phyloP scores from a whole-genome alignment of 1,140 invertebrate genomes.

The Eciton burchellii region DNA sequence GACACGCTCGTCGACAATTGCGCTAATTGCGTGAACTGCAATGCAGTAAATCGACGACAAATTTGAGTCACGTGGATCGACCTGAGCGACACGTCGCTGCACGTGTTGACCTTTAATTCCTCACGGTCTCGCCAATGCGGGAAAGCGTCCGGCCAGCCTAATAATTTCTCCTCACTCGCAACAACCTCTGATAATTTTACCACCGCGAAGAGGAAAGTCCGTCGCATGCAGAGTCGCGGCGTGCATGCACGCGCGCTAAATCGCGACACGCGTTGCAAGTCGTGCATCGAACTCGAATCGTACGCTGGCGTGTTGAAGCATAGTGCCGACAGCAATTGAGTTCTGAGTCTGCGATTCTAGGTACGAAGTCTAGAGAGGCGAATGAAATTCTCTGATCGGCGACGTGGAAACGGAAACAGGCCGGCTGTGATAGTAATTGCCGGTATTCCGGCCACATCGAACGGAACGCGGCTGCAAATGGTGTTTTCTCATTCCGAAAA shows the following conservation, averaged over 20 bases:
- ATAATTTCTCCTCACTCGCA: slow-evolving; percentile 24
- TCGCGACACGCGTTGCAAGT: slow-evolving; percentile 17
- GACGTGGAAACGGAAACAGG: not conserved
- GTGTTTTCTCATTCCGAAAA: not conserved
- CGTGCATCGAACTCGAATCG: slow-evolving; percentile 15
- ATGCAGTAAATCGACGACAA: slow-evolving; percentile 44
- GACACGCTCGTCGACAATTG: not conserved
- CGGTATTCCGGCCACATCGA: not conserved
- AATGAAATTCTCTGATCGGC: not conserved
- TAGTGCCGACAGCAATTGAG: not conserved
- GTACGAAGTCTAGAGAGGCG: not conserved
- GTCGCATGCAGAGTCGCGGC: slow-evolving; percentile 20
- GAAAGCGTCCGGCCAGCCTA: not conserved
- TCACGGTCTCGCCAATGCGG: not conserved
- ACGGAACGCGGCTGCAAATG: not conserved
- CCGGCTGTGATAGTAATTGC: not conserved
- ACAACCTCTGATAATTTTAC: slow-evolving; percentile 30
- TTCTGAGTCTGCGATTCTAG: too few species aligned
- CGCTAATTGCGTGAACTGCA: not conserved
- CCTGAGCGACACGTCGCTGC: slow-evolving; percentile 2
- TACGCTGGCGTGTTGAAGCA: not conserved
- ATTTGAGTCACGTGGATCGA: slow-evolving; percentile 3
- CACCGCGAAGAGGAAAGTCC: not conserved
- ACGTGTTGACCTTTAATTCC: slow-evolving; percentile 30
- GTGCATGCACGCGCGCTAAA: slow-evolving; percentile 34